phyloP scores from a whole-genome alignment of 1,140 invertebrate species.

The Trichonephila clavata region DNA sequence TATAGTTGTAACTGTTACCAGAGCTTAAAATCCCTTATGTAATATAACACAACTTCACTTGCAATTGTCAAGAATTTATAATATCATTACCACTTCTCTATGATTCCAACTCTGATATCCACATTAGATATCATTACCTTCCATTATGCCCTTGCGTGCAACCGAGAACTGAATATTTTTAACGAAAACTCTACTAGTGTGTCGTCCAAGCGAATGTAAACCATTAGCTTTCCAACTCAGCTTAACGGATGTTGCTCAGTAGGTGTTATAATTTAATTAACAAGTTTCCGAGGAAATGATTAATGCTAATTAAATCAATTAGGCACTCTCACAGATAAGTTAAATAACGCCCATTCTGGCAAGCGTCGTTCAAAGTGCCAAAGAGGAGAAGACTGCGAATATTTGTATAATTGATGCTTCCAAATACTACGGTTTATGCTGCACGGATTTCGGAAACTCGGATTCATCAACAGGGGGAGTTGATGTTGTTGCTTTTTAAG shows the following conservation, averaged over 20 bases:
- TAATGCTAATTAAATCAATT: conserved; percentile 76
- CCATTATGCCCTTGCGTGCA: neutral
- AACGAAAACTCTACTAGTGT: neutral
- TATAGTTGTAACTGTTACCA: too few relatives aligned
- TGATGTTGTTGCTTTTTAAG: conserved; percentile 14
- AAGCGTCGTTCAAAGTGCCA: neutral
- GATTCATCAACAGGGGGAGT: conserved; percentile 49
- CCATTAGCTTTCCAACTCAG: neutral
- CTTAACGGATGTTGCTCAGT: conserved; percentile 30
- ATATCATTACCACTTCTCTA: neutral
- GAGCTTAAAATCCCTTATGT: too few relatives aligned
- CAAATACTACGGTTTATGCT: neutral
- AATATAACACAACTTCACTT: too few relatives aligned
- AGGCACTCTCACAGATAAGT: conserved; percentile 66
- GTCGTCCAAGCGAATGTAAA: neutral
- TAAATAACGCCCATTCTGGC: conserved; percentile 69
- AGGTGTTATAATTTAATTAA: conserved; percentile 74
- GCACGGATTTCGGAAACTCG: neutral
- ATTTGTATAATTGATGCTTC: conserved; percentile 70
- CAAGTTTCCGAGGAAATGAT: conserved; percentile 71
- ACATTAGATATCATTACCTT: conserved; percentile 7
- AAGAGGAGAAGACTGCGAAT: neutral
- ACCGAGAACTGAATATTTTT: neutral
- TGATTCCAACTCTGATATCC: neutral
- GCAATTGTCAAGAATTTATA: neutral